Conservation (phyloP, 2,797 vertebrate genomes). For the Knipowitschia caucasica region DNA sequence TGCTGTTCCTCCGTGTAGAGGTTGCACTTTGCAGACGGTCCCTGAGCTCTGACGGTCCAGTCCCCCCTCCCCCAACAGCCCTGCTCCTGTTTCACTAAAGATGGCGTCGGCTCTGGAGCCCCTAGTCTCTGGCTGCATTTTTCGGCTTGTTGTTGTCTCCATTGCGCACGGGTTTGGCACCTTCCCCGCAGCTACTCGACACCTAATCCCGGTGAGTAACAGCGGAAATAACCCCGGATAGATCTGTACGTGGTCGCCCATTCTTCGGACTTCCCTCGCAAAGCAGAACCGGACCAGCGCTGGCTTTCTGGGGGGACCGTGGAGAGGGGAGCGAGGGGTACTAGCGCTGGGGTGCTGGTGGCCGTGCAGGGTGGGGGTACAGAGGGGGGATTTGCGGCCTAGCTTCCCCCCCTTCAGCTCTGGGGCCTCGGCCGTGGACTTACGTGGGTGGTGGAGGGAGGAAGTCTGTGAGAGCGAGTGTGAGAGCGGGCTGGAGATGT, state of each 20-base stretch:
- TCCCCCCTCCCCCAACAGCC: slow-evolving; percentile 77
- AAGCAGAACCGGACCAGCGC: slow-evolving; percentile 74
- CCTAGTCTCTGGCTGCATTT: slow-evolving; percentile 79
- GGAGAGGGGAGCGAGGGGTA: slow-evolving; percentile 70
- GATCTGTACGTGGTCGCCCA: slow-evolving; percentile 32
- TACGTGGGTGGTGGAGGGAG: slow-evolving; percentile 69
- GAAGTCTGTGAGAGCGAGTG: slow-evolving; percentile 55
- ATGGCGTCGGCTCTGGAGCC: slow-evolving; percentile 82
- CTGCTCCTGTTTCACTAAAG: slow-evolving; percentile 85
- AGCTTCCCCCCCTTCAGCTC: slow-evolving; percentile 60
- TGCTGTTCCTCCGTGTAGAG: slow-evolving; percentile 59
- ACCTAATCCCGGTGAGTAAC: slow-evolving; percentile 75
- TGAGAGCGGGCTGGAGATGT: slow-evolving; percentile 37
- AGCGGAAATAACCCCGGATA: slow-evolving; percentile 28
- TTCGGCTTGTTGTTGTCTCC: slow-evolving; percentile 82
- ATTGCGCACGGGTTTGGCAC: slow-evolving; percentile 67
- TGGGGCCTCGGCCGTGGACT: slow-evolving; percentile 71
- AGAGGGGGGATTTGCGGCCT: slow-evolving; percentile 66
- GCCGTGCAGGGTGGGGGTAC: slow-evolving; percentile 55
- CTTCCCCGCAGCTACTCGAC: slow-evolving; percentile 65
- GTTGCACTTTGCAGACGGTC: slow-evolving; percentile 76
- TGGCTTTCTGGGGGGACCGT: slow-evolving; percentile 72
- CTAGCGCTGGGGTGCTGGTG: slow-evolving; percentile 65
- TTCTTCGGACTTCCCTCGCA: slow-evolving; percentile 50
- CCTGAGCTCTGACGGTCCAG: slow-evolving; percentile 68